These are phyloP conservation scores for Trachymyrmex septentrionalis DNA, from an alignment of 1,140 invertebrate genomes.

Conservation along the genomic window DNA sequence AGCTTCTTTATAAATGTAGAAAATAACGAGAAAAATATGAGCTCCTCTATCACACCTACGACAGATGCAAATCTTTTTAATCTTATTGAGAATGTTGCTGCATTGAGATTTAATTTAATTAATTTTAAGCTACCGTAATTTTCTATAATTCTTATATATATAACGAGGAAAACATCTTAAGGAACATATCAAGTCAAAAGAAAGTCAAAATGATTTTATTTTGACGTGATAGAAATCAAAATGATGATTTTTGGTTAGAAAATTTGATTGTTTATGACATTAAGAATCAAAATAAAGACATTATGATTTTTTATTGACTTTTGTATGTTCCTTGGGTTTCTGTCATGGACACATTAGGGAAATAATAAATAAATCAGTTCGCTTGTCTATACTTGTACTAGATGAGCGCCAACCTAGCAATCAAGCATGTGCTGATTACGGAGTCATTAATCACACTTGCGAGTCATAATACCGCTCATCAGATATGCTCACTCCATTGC, in stretches of 20 bases:
- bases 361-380: conserved; percentile 22
- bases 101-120: not conserved
- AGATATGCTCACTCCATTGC: conserved; percentile 3
- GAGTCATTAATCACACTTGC: conserved; percentile 13
- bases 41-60: not conserved
- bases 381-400: conserved; percentile 14
- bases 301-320: no score
- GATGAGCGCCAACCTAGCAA: not conserved
- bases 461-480: conserved; percentile 33
- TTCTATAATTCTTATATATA: no score
- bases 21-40: not conserved
- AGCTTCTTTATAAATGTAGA: not conserved
- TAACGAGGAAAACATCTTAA: not conserved
- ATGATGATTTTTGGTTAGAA: no score
- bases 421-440: conserved; percentile 38
- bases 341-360: not conserved
- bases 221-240: no score
- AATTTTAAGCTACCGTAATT: not conserved
- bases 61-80: not conserved
- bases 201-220: no score
- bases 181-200: no score
- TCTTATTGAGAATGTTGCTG: not conserved
- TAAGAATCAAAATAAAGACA: no score
- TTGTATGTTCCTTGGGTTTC: no score
- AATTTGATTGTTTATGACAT: no score